Evolutionary conservation across 2,888 invertebrate species (phyloP), one percentile per base, ranked within the genome.

Genomic region (Drosophila testacea): DNA sequence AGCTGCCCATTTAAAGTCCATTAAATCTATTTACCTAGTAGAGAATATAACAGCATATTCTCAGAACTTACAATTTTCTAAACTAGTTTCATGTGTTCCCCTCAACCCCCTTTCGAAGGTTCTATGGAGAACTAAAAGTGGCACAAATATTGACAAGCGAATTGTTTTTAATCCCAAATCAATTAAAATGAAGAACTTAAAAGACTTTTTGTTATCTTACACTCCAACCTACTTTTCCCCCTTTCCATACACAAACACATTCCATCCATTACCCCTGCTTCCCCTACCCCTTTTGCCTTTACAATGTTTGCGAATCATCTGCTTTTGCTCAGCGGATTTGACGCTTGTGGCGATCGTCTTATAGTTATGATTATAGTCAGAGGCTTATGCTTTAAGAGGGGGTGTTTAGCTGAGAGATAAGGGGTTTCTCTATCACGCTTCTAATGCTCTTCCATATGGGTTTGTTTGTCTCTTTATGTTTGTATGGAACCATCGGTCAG

Each of bases 401-500:
- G 16, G 16, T 11, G 22, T 22, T 9, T 10, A 28, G 50, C 62
- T 4, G 11, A 41, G 34, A 6, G 41, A 7, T 11, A 48, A 30
- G 38, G 11, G 46, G 51, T 22, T 10, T 13, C 59, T 64, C 62
- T 67, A 77, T 75, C 70, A 72, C 72, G 64, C 66, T 65, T 73
- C 63, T 68, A 66, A 70, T 80, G 81, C 63, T 68, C 64, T 79
- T 68, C 57, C 51, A 63, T 16, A 3, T 11, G 13, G 5, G 38
- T 16, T 7, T 56, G n/a, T 34, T 48, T 30, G 48, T 13, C n/a
- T 48, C 2, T 11, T 59, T 59, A 34, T 54, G 32, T 56, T 22
- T 68, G 50, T 44, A 46, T 51, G 67, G 57, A 42, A 16, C 28
- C 65, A 56, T 38, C 86, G 88, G 87, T 86, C 83, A 83, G 75